Conservation (phyloP, 2,797 vertebrate genomes). For the Carduelis carduelis region DNA sequence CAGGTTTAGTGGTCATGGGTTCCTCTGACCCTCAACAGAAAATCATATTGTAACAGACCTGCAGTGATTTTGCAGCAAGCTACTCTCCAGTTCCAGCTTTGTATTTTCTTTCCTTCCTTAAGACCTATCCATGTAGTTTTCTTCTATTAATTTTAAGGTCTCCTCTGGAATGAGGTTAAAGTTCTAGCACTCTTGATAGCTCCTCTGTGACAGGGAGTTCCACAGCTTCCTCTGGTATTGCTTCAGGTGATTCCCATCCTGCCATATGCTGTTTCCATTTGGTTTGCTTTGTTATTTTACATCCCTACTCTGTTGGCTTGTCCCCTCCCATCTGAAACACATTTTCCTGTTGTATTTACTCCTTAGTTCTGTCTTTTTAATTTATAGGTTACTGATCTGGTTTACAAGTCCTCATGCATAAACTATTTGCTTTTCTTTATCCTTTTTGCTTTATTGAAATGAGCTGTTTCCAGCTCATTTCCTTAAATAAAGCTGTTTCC, state of each 20-base stretch:
- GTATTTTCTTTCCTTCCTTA: not conserved
- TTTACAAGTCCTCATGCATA: not conserved
- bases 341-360: not conserved
- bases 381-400: not conserved
- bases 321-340: not conserved
- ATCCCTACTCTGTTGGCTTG: not conserved
- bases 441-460: not conserved
- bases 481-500: not conserved
- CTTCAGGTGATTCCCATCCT: not conserved
- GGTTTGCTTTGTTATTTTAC: not conserved
- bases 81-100: not conserved
- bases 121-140: not conserved
- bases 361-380: not conserved
- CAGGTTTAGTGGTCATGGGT: not conserved
- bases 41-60: not conserved
- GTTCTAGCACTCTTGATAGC: not conserved
- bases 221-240: not conserved
- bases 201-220: not conserved
- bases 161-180: not conserved
- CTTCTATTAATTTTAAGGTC: not conserved
- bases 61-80: not conserved
- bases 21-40: not conserved
- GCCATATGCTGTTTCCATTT: not conserved
- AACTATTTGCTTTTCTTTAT: not conserved
- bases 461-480: not conserved